Percentiles rank a stretch among this genome's conserved stretches.
Evolutionary conservation across 2,113 vertebrate species (phyloP).

Genomic region (Petaurus breviceps): DNA sequence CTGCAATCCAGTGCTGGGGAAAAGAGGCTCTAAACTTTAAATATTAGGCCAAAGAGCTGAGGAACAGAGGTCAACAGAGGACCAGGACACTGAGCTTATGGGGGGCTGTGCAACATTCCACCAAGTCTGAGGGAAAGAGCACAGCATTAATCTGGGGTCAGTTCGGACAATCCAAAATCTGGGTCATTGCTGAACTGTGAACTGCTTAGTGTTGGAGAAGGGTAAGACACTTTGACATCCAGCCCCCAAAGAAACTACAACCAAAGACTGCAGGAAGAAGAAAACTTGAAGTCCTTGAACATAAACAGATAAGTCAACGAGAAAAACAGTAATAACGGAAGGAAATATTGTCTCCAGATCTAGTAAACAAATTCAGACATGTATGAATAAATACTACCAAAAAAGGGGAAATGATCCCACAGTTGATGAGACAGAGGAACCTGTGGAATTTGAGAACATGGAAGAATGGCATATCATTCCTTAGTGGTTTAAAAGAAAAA

Average conservation of each 20-base stretch:
- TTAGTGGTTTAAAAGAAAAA: not conserved
- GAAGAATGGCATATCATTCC: not conserved
- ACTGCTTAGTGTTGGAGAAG: not conserved
- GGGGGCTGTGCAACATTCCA: not conserved
- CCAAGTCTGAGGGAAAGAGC: not conserved
- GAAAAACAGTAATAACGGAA: not conserved
- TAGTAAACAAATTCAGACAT: not conserved
- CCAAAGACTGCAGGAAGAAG: not conserved
- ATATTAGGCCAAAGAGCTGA: not conserved
- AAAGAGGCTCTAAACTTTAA: not conserved
- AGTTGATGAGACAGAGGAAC: not conserved
- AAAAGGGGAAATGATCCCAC: not conserved
- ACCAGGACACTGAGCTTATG: not conserved
- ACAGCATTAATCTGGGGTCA: not conserved
- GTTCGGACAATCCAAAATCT: not conserved
- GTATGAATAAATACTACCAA: not conserved
- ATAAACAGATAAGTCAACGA: not conserved
- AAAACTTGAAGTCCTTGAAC: not conserved
- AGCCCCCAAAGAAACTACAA: not conserved
- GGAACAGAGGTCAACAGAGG: not conserved
- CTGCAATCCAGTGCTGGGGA: not conserved
- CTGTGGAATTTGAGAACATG: not conserved
- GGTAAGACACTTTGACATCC: not conserved
- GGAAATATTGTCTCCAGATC: not conserved
- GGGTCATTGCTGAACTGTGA: not conserved